A percentile compares a stretch with the other conserved stretches of the same genome.
Evolutionary conservation across 2,113 vertebrate species (phyloP).

Genomic region (Sciurus niger): DNA sequence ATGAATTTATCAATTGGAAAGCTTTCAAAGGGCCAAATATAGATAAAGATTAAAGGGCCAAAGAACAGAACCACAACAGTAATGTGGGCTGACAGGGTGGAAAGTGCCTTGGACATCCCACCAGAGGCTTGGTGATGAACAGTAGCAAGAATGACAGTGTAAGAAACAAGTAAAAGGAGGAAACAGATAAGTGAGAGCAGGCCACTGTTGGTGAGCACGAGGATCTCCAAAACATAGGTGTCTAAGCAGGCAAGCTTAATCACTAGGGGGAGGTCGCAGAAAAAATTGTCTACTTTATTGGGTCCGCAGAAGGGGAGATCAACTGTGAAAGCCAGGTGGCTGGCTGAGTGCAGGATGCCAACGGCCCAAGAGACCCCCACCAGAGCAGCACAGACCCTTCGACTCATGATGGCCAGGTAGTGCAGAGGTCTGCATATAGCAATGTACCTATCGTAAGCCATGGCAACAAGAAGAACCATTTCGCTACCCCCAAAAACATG

Average conservation of each 20-base stretch:
- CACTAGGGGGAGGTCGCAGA: conserved; percentile 58
- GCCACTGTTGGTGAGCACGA: conserved; percentile 57
- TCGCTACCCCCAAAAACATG: conserved; percentile 72
- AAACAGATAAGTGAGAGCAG: conserved; percentile 58
- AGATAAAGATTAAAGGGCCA: conserved; percentile 67
- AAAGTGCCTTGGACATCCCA: conserved; percentile 1
- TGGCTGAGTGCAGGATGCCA: conserved; percentile 66
- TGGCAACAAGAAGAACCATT: conserved; percentile 75
- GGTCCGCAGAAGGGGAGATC: conserved; percentile 80
- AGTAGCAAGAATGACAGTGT: conserved; percentile 38
- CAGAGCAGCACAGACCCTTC: conserved; percentile 34
- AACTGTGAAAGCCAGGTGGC: conserved; percentile 60
- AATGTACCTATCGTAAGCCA: conserved; percentile 74
- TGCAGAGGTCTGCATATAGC: conserved; percentile 67
- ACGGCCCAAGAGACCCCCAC: conserved; percentile 43
- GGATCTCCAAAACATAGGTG: conserved; percentile 51
- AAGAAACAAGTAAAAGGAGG: conserved; percentile 60
- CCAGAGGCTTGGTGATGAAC: not conserved
- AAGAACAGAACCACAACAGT: conserved; percentile 52
- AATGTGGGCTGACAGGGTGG: too few species aligned
- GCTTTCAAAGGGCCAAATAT: conserved; percentile 60
- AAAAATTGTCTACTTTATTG: conserved; percentile 76
- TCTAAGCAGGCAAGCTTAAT: conserved; percentile 66
- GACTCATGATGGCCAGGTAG: conserved; percentile 51
- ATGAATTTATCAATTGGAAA: conserved; percentile 61